phyloP scores from a whole-genome alignment of 2,113 vertebrate species.

The Brienomyrus brachyistius region DNA sequence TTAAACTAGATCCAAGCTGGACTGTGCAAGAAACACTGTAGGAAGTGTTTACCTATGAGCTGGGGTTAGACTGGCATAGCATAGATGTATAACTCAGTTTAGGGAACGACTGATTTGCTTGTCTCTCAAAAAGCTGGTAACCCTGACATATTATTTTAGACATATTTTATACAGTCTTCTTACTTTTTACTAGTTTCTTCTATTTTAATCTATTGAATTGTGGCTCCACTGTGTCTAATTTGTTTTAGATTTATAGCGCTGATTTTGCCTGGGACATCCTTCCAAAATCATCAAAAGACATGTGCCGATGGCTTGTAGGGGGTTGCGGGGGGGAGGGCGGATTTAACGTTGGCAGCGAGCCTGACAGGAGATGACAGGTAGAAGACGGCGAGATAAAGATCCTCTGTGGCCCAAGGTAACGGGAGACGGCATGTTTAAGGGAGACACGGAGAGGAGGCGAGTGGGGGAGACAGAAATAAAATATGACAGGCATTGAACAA shows the following conservation, averaged over 20 bases:
- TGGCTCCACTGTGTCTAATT: neutral
- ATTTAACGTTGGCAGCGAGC: neutral
- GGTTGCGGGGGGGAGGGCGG: neutral
- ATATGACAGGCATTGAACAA: neutral
- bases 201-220: neutral
- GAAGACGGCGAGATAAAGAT: neutral
- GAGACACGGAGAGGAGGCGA: neutral
- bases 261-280: neutral
- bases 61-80: neutral
- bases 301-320: neutral
- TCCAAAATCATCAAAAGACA: neutral
- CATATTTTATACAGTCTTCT: neutral
- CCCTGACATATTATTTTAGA: neutral
- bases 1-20: neutral
- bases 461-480: neutral
- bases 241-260: neutral
- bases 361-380: neutral
- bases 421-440: neutral
- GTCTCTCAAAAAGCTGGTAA: neutral
- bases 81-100: neutral
- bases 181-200: neutral
- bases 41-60: neutral
- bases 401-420: neutral
- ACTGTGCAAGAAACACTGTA: neutral
- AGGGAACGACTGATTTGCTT: neutral